Evolutionary conservation across 2,797 vertebrate species (phyloP), one percentile per base, ranked within the genome.

Genomic region (Onychomys arenicola): DNA sequence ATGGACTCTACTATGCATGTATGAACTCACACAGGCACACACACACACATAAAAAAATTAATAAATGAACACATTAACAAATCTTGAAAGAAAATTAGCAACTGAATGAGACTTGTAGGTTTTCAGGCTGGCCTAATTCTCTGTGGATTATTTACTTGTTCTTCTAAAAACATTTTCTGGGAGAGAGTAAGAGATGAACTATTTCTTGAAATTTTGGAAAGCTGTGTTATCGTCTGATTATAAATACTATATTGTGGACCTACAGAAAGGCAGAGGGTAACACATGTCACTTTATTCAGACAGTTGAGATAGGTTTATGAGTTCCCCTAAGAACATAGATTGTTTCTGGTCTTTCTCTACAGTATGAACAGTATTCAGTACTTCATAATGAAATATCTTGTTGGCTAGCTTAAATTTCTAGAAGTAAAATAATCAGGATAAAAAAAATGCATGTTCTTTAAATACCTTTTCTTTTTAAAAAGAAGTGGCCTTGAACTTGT

Each of bases 361-460:
- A 37, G 61, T 29, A 3, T 86, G 77, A 84, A 5, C 12, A 40
- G 52, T 59, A 84, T 82, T 69, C 87, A 78, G 32, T 78, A 17
- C 25, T 78, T 84, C 32, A 23, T 89, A 63, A 1, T 55, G 52
- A 91, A 90, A 63, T 80, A 63, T 59, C 34, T 82, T 90, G 8
- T 52, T 94, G 80, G 29, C 65, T 94, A 89, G 14, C 7, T n/a
- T 86, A 94, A 76, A 55, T 89, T 86, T 96, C 43, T 80, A 86
- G 46, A 96, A 80, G 5, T 75, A 23, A 40, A 52, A 89, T 94
- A 76, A 95, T 16, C 80, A 61, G 69, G 7, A 4, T 82, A n/a
- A 9, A 40, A 85, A 92, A 95, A 80, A 40, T 81, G 46, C 19
- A 61, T 6, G 9, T 78, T 81, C 71, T 90, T 91, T 90, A 80